Evolutionary conservation across 2,888 invertebrate genomes (phyloP), one percentile per base, ranked within the genome.

Genomic region (Lottia gigantea): DNA sequence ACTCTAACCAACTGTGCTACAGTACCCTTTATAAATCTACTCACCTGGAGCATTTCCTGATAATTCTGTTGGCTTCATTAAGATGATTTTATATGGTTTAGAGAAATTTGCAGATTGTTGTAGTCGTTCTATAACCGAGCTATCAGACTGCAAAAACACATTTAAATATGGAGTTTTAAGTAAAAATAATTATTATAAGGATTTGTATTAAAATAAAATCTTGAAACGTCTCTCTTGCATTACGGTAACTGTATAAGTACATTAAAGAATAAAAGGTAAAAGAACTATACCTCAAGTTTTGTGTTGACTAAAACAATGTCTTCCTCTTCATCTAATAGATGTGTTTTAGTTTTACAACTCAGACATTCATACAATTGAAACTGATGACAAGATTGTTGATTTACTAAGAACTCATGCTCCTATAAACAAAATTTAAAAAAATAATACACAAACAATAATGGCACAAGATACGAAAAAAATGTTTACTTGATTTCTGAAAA

Each of bases 81-180:
- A 91, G 74, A 94, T 87, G 83, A 95, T 90, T 81, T 92, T 92
- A 88, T 93, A 95, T 66, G 92, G 91, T 75, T 92, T 91, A 68
- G 95, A 95, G 88, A 91, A 94, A 77, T 91, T 80, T 3, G 78
- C 70, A 26, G 80, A 80, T 45, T 76, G 70, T 11, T 64, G 71
- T 26, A 82, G 71, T 64, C 81, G 72, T 61, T 79, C 78, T 25
- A 78, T 76, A 46, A 79, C 75, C 49, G 68, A 71, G 0, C 77
- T 71, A 67, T 83, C 82, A 12, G 61, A 66, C 71, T 67, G 23
- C 11, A 40, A 40, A 8, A 40, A 40, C 11, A 40, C 40, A 40
- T 40, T 40, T 40, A 40, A 6, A 40, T 40, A 40, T 40, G 11
- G 11, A 40, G 1, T 40, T 6, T 40, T 8, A 6, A 31, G 31